Conservation (phyloP, 1,140 invertebrate genomes). For the Melipona quadrifasciata region DNA sequence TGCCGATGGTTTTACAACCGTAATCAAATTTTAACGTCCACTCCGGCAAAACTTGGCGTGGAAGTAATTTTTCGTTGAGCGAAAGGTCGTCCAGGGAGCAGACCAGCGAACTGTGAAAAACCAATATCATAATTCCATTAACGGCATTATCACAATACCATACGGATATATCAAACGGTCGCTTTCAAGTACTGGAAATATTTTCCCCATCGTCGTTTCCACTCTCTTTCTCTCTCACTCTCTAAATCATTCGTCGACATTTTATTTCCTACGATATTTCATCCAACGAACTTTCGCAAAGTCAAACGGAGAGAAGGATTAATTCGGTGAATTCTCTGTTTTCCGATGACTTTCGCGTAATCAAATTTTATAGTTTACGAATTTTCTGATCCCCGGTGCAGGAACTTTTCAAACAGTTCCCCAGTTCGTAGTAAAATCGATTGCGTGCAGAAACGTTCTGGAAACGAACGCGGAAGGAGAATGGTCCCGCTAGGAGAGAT, state of each 20-base stretch:
- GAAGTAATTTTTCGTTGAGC: background rate
- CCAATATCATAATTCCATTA: background rate
- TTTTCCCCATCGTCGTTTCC: background rate
- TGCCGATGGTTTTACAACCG: background rate
- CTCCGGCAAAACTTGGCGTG: background rate
- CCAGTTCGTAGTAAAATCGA: constrained; percentile 4
- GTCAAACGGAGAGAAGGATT: background rate
- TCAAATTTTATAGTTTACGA: background rate
- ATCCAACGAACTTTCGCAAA: background rate
- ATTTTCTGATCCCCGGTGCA: background rate
- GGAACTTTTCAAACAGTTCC: background rate
- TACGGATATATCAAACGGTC: background rate
- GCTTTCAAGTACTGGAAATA: background rate
- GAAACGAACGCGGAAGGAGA: background rate
- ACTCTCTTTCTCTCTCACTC: too few species aligned
- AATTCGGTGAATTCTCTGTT: background rate
- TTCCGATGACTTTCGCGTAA: too few species aligned
- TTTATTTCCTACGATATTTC: background rate
- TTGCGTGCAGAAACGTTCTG: background rate
- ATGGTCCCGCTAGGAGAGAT: background rate
- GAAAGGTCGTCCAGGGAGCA: background rate
- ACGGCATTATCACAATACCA: background rate
- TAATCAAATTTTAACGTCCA: background rate
- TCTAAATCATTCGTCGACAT: background rate
- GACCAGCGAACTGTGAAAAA: background rate